Conservation (phyloP, 92 coral and sea anemone species). For the Muricea muricata region DNA sequence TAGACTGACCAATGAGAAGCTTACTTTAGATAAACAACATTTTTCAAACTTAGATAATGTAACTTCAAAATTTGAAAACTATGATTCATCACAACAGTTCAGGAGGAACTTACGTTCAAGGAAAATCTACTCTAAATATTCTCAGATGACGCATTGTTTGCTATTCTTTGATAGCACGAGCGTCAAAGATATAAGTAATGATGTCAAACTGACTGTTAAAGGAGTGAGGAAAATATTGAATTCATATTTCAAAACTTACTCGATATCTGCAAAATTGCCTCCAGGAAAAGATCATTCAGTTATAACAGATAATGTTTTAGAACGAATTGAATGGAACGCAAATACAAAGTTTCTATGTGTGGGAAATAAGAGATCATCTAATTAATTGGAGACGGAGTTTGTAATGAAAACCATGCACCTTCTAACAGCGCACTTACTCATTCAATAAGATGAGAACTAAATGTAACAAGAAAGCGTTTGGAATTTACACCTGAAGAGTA, state of each 20-base stretch:
- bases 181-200: neutral
- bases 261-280: neutral
- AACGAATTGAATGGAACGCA: neutral
- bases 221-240: neutral
- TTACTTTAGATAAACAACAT: no score
- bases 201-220: neutral
- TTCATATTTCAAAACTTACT: neutral
- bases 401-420: neutral
- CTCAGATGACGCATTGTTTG: neutral
- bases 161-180: neutral
- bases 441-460: neutral
- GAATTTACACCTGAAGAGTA: neutral
- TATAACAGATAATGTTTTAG: neutral
- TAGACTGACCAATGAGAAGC: no score
- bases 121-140: conserved; percentile 1
- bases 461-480: conserved; percentile 10
- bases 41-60: no score
- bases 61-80: no score
- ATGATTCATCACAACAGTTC: neutral
- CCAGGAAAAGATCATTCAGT: neutral
- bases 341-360: neutral
- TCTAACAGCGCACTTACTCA: neutral
- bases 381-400: neutral
- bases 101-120: neutral
- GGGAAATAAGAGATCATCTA: neutral